These are phyloP conservation scores for Dicycla oo DNA, from an alignment of 2,888 invertebrate species.

Conservation along the genomic window DNA sequence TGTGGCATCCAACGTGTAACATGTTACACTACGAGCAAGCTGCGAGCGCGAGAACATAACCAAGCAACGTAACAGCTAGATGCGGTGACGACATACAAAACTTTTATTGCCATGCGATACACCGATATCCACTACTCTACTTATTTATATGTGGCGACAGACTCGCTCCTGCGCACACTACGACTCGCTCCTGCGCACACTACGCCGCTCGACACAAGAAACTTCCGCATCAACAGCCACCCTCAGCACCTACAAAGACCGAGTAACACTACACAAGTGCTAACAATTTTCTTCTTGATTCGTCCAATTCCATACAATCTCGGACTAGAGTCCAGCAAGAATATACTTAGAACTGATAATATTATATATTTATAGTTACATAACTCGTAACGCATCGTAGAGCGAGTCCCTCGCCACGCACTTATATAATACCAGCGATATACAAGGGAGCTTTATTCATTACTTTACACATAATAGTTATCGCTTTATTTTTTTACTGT, in stretches of 20 bases:
- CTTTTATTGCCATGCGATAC: slow-evolving; percentile 82
- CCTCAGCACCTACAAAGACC: slow-evolving; percentile 18
- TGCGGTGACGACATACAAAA: slow-evolving; percentile 60
- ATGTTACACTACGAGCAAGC: slow-evolving; percentile 27
- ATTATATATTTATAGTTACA: slow-evolving; percentile 32
- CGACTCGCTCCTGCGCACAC: slow-evolving; percentile 36
- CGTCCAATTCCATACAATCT: slow-evolving; percentile 14
- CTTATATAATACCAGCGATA: slow-evolving; percentile 73
- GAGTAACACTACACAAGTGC: slow-evolving; percentile 3
- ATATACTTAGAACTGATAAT: slow-evolving; percentile 34
- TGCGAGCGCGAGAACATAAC: slow-evolving; percentile 27
- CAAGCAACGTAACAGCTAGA: slow-evolving; percentile 29
- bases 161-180: slow-evolving; percentile 32
- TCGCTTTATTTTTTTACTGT: slow-evolving; percentile 71
- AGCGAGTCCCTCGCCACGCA: slow-evolving; percentile 61
- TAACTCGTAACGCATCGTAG: slow-evolving; percentile 22
- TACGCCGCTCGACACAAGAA: background rate
- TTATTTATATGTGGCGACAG: slow-evolving; percentile 58
- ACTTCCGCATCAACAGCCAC: background rate
- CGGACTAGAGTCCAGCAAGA: slow-evolving; percentile 14
- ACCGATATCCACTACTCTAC: slow-evolving; percentile 72
- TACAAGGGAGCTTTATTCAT: slow-evolving; percentile 75
- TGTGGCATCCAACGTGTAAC: slow-evolving; percentile 25
- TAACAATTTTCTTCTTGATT: slow-evolving; percentile 9
- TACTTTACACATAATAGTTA: slow-evolving; percentile 75